Evolutionary conservation across 30 jellyfish, hydroid and myxozoan genomes (phyloP), one percentile per base, ranked within the genome.

Genomic region (Nemopilema nomurai): DNA sequence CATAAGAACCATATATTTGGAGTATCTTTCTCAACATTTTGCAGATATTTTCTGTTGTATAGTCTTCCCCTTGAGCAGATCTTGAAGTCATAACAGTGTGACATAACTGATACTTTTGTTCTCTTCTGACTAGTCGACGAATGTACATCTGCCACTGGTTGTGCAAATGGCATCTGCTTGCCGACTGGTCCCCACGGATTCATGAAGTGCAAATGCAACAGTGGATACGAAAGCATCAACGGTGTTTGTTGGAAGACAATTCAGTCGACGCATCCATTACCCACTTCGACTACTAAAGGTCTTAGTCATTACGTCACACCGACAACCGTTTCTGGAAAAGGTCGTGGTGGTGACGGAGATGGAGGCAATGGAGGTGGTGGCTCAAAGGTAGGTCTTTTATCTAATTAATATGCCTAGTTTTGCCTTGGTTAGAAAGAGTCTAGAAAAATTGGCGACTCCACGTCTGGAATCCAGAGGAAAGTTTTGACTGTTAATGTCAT

Each of bases 91-190:
- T n/a, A n/a, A n/a, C n/a, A n/a, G n/a, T n/a, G n/a, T n/a, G n/a
- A n/a, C n/a, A n/a, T n/a, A n/a, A n/a, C n/a, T 24, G 28, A 13
- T 3, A 41, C 13, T 3, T 3, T 41, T 50, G 19, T 85, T 1
- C 3, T 85, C 30, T 28, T 18, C 8, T 4, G 86, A 62, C 19
- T 73, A 88, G 98, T 67, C 23, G 96, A 93, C 32, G 73, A 71
- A 33, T 93, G 96, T 63, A 33, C 68, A 18, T 85, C 96, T 18
- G 82, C 96, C 24, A 29, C 52, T 16, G 98, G 91, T 21, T 92
- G 98, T 49, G 13, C 57, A 41, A 41, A 41, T 41, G 83, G 69
- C 0, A 74, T 18, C 17, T 92, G 98, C 51, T 65, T 82, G 18
- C 94, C 93, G 49, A 62, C 49, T 49, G 87, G 87, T 25, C 80